These are phyloP conservation scores for Halictus rubicundus DNA, from an alignment of 1,140 invertebrate genomes.

Conservation along the genomic window DNA sequence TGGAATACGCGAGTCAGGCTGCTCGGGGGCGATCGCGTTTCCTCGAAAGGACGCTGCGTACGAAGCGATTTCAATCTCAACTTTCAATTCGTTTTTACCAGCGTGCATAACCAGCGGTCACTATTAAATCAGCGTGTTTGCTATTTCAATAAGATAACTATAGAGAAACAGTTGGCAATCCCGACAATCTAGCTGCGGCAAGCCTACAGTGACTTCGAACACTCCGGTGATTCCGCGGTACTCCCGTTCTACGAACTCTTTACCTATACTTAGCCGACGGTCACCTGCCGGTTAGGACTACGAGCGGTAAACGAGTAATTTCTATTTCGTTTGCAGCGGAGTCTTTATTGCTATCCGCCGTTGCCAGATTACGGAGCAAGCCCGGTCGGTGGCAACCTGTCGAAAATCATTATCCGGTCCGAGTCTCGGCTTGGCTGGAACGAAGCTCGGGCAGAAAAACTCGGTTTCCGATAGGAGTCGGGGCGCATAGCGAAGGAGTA, in stretches of 20 bases:
- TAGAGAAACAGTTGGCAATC: too few relatives aligned
- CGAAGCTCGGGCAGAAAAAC: constrained; percentile 9
- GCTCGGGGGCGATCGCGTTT: too few relatives aligned
- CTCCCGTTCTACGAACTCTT: background rate
- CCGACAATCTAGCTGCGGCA: too few relatives aligned
- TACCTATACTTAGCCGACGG: background rate
- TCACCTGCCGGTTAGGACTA: background rate
- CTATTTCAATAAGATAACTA: too few relatives aligned
- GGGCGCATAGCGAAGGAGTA: constrained; percentile 28
- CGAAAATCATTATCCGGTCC: constrained; percentile 8
- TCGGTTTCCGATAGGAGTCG: constrained; percentile 10
- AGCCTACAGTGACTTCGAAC: background rate
- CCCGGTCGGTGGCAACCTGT: background rate
- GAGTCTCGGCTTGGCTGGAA: background rate
- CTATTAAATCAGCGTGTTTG: too few relatives aligned
- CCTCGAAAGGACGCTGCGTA: too few relatives aligned
- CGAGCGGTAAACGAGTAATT: background rate
- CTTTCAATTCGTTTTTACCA: too few relatives aligned
- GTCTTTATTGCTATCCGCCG: background rate
- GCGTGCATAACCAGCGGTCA: too few relatives aligned
- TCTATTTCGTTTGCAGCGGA: background rate
- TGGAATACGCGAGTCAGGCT: too few relatives aligned
- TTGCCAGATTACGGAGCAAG: background rate
- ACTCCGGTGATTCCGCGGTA: background rate
- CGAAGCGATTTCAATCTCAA: too few relatives aligned